A percentile compares a stretch with the other conserved stretches of the same genome.
Conservation (phyloP, 30 jellyfish, hydroid and myxozoan species). For the Aurelia sp. region DNA sequence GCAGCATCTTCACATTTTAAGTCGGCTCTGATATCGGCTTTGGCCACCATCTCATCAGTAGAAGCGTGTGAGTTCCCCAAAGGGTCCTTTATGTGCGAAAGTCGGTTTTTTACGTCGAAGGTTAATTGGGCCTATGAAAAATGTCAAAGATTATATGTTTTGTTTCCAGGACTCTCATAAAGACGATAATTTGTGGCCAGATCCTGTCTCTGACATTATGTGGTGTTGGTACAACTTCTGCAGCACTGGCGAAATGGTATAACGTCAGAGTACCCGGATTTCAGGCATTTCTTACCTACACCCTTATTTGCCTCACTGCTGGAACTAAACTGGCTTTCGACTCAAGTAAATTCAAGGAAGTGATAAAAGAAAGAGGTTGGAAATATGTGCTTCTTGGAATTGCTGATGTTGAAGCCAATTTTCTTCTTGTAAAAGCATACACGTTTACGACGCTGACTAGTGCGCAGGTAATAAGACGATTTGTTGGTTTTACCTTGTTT, state of each 20-base stretch:
- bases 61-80: no score
- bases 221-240: constrained; percentile 93
- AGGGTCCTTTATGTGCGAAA: no score
- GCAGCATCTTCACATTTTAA: no score
- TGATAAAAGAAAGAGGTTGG: constrained; percentile 83
- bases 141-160: background rate
- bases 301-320: constrained; percentile 74
- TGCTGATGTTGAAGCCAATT: constrained; percentile 94
- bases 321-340: constrained; percentile 76
- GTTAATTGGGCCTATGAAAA: no score
- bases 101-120: no score
- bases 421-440: constrained; percentile 90
- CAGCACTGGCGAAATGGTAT: constrained; percentile 86
- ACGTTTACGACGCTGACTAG: constrained; percentile 94
- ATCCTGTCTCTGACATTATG: constrained; percentile 87
- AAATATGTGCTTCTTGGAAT: constrained; percentile 78
- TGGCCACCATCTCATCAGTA: no score
- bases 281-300: constrained; percentile 82
- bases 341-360: constrained; percentile 34
- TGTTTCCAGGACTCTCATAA: constrained; percentile 63
- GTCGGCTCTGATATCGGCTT: no score
- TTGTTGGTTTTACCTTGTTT: background rate
- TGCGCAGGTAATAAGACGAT: constrained; percentile 81
- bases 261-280: constrained; percentile 85
- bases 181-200: constrained; percentile 93